Evolutionary conservation across 1,140 invertebrate genomes (phyloP).

Genomic region (Phortica variegata): DNA sequence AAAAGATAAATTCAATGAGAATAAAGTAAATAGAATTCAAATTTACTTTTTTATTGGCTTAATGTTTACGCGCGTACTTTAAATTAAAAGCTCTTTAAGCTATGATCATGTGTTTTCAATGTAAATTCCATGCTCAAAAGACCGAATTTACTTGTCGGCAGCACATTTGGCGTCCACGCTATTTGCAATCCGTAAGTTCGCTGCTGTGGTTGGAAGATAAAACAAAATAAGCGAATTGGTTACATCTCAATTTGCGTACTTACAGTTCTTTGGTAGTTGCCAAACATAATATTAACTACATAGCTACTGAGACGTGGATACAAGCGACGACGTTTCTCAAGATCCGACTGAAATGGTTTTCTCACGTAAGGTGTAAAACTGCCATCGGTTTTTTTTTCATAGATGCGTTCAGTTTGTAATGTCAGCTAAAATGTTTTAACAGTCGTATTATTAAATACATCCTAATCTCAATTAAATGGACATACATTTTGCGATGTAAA

Average conservation of each 20-base stretch:
- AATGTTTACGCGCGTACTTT: too few relatives aligned
- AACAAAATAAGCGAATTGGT: too few relatives aligned
- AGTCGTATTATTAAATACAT: too few relatives aligned
- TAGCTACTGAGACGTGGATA: constrained; percentile 29
- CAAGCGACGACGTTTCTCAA: constrained; percentile 20
- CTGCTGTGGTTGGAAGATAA: too few relatives aligned
- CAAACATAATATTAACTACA: constrained; percentile 26
- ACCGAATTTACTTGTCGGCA: constrained; percentile 43
- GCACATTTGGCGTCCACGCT: constrained; percentile 37
- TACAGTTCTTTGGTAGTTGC: too few relatives aligned
- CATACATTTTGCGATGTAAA: constrained; percentile 42
- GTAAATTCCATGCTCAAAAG: constrained; percentile 38
- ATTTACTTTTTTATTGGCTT: too few relatives aligned
- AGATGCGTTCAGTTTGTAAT: constrained; percentile 31
- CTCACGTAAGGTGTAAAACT: constrained; percentile 34
- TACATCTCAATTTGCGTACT: too few relatives aligned
- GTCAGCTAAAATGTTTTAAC: constrained; percentile 26
- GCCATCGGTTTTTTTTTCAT: constrained; percentile 25
- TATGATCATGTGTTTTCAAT: constrained; percentile 21
- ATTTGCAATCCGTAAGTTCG: constrained; percentile 40
- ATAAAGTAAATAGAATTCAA: too few relatives aligned
- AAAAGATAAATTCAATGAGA: too few relatives aligned
- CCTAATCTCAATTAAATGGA: too few relatives aligned
- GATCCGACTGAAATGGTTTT: background rate
- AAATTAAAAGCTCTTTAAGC: too few relatives aligned